phyloP scores from a whole-genome alignment of 2,888 invertebrate genomes.

The Odontocolon sp. region DNA sequence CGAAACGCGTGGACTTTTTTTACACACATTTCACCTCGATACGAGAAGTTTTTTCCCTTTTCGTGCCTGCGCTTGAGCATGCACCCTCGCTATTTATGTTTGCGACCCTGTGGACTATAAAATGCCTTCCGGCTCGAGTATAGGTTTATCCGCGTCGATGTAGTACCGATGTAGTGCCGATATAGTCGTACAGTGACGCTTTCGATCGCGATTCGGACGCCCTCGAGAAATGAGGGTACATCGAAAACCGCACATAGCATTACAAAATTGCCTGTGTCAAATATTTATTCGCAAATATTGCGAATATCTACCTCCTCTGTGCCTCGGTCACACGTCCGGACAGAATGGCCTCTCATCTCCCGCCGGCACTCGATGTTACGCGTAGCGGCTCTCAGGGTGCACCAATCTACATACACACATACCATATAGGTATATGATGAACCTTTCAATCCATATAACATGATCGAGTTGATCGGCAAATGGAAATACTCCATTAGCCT shows the following conservation, averaged over 20 bases:
- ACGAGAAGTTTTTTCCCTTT: neutral
- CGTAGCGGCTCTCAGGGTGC: slow-evolving; percentile 19
- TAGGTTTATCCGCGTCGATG: slow-evolving; percentile 26
- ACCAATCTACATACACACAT: slow-evolving; percentile 36
- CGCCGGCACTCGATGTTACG: slow-evolving; percentile 44
- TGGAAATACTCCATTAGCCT: slow-evolving; percentile 44
- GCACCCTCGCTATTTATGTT: slow-evolving; percentile 52
- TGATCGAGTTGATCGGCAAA: slow-evolving; percentile 29
- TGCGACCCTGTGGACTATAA: slow-evolving; percentile 48
- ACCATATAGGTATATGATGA: neutral
- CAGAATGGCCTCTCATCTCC: slow-evolving; percentile 33
- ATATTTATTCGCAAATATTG: slow-evolving; percentile 74
- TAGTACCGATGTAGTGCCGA: too few species aligned
- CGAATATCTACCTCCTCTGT: slow-evolving; percentile 28
- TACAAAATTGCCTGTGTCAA: slow-evolving; percentile 73
- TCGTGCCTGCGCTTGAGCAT: slow-evolving; percentile 7
- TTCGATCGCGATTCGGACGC: slow-evolving; percentile 1
- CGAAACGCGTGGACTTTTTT: too few species aligned
- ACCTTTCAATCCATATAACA: slow-evolving; percentile 34
- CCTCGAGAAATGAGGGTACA: slow-evolving; percentile 58
- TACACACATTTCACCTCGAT: neutral
- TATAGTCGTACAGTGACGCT: slow-evolving; percentile 9
- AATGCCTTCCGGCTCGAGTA: slow-evolving; percentile 44
- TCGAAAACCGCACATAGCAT: slow-evolving; percentile 69
- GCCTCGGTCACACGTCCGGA: slow-evolving; percentile 23